phyloP scores from a whole-genome alignment of 2,888 invertebrate genomes.

The Heliconius erato region DNA sequence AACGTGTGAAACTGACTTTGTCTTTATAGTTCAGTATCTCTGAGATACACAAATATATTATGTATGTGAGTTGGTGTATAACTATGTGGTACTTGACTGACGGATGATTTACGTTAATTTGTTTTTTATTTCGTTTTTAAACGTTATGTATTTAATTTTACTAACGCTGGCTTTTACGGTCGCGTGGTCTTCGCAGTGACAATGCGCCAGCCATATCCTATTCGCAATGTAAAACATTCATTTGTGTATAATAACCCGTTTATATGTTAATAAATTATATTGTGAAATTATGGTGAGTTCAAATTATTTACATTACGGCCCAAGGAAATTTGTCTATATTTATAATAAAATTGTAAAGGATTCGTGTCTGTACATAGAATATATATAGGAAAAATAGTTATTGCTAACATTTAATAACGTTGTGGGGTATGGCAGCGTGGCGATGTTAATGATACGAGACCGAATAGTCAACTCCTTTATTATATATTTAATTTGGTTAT shows the following conservation, averaged over 20 bases:
- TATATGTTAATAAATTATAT: constrained; percentile 75
- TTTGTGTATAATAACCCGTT: constrained; percentile 70
- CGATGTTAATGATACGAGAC: too few relatives aligned
- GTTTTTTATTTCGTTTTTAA: constrained; percentile 17
- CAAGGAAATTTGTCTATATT: too few relatives aligned
- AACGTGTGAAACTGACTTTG: constrained; percentile 32
- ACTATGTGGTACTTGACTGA: constrained; percentile 22
- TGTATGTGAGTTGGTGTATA: constrained; percentile 8
- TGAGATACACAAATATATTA: constrained; percentile 29
- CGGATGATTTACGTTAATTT: neutral
- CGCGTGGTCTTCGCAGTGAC: constrained; percentile 48
- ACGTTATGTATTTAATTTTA: constrained; percentile 15
- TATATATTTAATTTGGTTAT: too few relatives aligned
- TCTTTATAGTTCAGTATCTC: constrained; percentile 33
- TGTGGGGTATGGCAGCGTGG: too few relatives aligned
- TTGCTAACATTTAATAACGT: too few relatives aligned
- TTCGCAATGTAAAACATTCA: constrained; percentile 64
- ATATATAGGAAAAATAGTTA: too few relatives aligned
- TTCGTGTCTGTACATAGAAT: too few relatives aligned
- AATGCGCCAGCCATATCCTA: constrained; percentile 60
- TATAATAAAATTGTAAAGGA: too few relatives aligned
- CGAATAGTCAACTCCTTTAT: too few relatives aligned
- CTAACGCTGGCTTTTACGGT: constrained; percentile 35
- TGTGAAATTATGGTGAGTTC: constrained; percentile 55
- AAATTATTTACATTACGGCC: constrained; percentile 18